These are phyloP conservation scores for Diploscapter pachys DNA, from an alignment of 1,140 invertebrate genomes.

Conservation along the genomic window DNA sequence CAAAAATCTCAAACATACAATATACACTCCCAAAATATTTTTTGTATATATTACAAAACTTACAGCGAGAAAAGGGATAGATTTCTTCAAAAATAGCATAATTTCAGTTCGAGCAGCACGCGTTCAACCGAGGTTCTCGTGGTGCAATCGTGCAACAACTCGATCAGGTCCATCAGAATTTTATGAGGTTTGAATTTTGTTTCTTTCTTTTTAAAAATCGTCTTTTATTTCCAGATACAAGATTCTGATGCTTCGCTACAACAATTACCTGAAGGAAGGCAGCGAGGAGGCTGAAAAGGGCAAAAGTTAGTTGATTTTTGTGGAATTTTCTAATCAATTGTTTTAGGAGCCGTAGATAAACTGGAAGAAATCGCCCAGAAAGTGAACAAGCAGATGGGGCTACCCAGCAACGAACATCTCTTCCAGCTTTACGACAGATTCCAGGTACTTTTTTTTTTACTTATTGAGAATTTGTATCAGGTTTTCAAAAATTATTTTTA, in stretches of 20 bases:
- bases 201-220: neutral
- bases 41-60: no score
- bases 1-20: no score
- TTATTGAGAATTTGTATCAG: neutral
- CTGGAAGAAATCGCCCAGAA: slow-evolving; percentile 17
- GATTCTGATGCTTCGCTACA: slow-evolving; percentile 26
- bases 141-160: slow-evolving; percentile 26
- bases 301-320: no score
- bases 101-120: slow-evolving; percentile 27
- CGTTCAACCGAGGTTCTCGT: slow-evolving; percentile 21
- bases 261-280: slow-evolving; percentile 14
- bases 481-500: neutral
- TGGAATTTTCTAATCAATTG: no score
- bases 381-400: slow-evolving; percentile 27
- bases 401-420: slow-evolving; percentile 19
- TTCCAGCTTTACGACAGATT: slow-evolving; percentile 21
- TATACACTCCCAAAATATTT: no score
- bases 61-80: no score
- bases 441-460: slow-evolving; percentile 3
- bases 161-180: slow-evolving; percentile 33
- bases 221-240: slow-evolving; percentile 12
- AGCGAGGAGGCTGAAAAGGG: slow-evolving; percentile 11
- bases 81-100: neutral
- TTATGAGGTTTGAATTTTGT: slow-evolving; percentile 11
- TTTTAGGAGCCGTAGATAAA: slow-evolving; percentile 14